Conservation (phyloP, 2,797 vertebrate species). For the Glyptemys insculpta region DNA sequence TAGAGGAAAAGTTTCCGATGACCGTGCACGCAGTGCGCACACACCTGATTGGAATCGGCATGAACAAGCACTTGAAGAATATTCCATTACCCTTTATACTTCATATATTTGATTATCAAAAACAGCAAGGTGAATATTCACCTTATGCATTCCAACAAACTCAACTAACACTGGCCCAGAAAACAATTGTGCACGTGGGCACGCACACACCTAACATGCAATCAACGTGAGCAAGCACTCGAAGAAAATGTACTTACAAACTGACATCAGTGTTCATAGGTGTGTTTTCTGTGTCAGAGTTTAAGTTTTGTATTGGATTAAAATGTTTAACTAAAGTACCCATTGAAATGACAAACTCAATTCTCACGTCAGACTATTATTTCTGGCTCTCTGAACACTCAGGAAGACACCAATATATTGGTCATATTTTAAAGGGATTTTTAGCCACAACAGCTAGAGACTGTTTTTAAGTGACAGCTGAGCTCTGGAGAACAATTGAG, state of each 20-base stretch:
- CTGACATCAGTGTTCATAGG: neutral
- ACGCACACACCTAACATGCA: too few relatives aligned
- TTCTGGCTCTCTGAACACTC: rapidly evolving
- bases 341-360: neutral
- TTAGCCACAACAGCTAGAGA: neutral
- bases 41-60: too few relatives aligned
- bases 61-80: neutral
- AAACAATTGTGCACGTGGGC: neutral
- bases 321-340: neutral
- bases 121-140: neutral
- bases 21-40: too few relatives aligned
- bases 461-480: neutral
- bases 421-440: neutral
- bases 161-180: neutral
- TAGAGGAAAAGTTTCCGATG: too few relatives aligned
- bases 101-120: neutral
- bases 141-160: neutral
- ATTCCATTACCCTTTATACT: neutral
- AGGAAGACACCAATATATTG: rapidly evolving
- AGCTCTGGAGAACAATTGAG: neutral
- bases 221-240: too few relatives aligned
- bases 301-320: neutral
- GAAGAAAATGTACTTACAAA: neutral
- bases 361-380: neutral
- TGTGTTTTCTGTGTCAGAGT: neutral